Evolutionary conservation across 2,888 invertebrate genomes (phyloP).

Genomic region (Abrostola tripartita): DNA sequence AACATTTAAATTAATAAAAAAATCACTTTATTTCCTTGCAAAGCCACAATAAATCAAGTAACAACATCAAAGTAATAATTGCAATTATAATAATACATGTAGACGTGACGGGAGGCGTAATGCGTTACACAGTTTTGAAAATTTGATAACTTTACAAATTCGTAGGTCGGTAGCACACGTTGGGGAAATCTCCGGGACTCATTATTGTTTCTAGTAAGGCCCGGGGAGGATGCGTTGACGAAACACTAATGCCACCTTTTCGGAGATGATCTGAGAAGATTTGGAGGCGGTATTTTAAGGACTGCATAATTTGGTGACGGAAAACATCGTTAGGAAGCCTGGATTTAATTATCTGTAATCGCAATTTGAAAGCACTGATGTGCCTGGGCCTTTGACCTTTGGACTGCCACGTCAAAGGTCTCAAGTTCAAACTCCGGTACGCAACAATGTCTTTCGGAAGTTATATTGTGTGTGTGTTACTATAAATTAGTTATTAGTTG

Average conservation of each 20-base stretch:
- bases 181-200: slow-evolving; percentile 84
- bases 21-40: slow-evolving; percentile 7
- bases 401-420: too few relatives aligned
- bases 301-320: background rate
- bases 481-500: too few relatives aligned
- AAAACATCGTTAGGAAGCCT: too few relatives aligned
- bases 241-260: slow-evolving; percentile 83
- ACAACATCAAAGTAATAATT: slow-evolving; percentile 66
- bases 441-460: too few relatives aligned
- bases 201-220: slow-evolving; percentile 82
- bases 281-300: slow-evolving; percentile 29
- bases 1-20: too few relatives aligned
- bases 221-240: slow-evolving; percentile 76
- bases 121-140: slow-evolving; percentile 87
- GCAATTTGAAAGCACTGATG: too few relatives aligned
- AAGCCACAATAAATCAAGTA: slow-evolving; percentile 39
- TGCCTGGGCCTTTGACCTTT: too few relatives aligned
- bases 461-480: too few relatives aligned
- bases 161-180: slow-evolving; percentile 83
- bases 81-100: slow-evolving; percentile 82
- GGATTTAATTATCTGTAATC: background rate
- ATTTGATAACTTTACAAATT: slow-evolving; percentile 88
- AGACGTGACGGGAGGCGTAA: slow-evolving; percentile 67
- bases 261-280: slow-evolving; percentile 50
- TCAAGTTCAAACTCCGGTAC: too few relatives aligned